Evolutionary conservation across 2,888 invertebrate genomes (phyloP), one percentile per base, ranked within the genome.

Genomic region (Ennomos quercinarius): DNA sequence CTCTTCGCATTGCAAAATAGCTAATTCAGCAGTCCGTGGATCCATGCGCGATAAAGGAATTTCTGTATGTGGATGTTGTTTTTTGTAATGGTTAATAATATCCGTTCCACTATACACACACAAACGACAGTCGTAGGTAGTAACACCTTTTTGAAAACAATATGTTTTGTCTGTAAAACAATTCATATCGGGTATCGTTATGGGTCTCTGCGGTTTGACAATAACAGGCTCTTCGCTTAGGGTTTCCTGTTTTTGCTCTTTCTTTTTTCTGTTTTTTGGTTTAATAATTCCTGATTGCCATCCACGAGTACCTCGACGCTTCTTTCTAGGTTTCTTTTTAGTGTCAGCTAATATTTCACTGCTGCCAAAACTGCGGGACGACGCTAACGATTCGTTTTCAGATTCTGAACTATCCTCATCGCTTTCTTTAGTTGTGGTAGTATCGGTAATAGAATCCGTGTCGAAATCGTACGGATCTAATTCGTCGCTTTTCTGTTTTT

Each of bases 81-180:
- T 84, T 69, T 94, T 93, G 71, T 95, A 96, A 86, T 96, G 96
- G 40, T 92, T 87, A 0, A 95, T 94, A 41, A 96, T 95, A 56
- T 93, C 93, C 64, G 87, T 90, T 0, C 95, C 95, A 12, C 72
- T 81, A 69, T 93, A 95, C 0, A 76, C 62, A 74, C 96, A 96
- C 10, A 95, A 77, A 60, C 94, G 93, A 73, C 96, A 96, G 10
- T 87, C 80, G 67, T 93, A 93, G 36, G 74, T 79, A 2, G 71
- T 74, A 11, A 83, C 74, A 43, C 81, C 81, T 66, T 85, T 84
- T 42, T 74, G 70, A 68, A 91, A 91, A 64, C 90, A 93, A 68
- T 94, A 93, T 8, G 74, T 73, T 68, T 81, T 87, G 65, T 93
- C 92, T 9, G 83, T 87, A 53, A 86, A 92, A 66, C 85, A 87